Evolutionary conservation across 2,113 vertebrate species (phyloP).

Genomic region (Aptenodytes forsteri): DNA sequence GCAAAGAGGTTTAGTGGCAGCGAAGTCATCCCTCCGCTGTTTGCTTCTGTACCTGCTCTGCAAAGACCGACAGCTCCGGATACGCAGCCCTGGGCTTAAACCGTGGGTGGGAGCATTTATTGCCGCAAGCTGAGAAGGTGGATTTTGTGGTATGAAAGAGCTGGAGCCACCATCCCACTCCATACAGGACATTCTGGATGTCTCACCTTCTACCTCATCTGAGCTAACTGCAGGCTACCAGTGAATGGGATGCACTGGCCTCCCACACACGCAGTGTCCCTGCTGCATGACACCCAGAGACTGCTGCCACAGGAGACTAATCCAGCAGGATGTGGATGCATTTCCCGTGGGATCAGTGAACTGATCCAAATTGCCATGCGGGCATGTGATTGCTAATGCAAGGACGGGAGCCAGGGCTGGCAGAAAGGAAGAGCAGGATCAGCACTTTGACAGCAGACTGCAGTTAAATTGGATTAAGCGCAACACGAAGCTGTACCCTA

Average conservation of each 20-base stretch:
- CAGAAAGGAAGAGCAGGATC: constrained; percentile 25
- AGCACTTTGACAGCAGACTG: background rate
- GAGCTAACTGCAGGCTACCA: background rate
- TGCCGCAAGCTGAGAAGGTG: background rate
- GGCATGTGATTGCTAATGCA: background rate
- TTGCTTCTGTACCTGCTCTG: background rate
- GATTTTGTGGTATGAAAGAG: background rate
- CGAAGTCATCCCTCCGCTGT: background rate
- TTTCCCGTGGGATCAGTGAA: background rate
- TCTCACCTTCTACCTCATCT: background rate
- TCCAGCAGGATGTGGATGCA: background rate
- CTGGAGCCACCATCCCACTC: background rate
- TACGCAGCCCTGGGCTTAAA: background rate
- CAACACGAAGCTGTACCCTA: background rate
- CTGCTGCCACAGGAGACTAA: background rate
- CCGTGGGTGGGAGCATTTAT: accelerated
- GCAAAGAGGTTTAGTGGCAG: background rate
- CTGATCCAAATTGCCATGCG: background rate
- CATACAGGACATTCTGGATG: background rate
- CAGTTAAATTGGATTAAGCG: background rate
- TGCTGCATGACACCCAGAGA: background rate
- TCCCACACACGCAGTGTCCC: background rate
- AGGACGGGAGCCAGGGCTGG: background rate
- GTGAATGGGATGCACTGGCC: background rate
- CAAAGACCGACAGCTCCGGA: background rate